Conservation (phyloP, 1,140 invertebrate species). For the Nomia melanderi region DNA sequence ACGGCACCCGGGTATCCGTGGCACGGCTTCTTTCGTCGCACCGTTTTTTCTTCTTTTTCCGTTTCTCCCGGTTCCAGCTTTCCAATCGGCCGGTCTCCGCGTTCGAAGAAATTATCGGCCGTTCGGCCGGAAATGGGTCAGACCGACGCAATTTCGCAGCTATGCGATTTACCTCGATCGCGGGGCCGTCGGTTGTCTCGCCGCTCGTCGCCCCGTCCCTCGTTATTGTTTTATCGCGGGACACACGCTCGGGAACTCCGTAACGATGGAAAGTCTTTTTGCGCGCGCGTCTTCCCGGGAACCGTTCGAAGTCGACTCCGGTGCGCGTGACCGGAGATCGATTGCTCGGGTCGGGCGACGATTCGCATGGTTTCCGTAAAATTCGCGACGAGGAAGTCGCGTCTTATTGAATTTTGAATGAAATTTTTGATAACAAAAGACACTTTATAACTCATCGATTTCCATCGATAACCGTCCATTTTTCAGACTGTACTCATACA, state of each 20-base stretch:
- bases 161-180: slow-evolving; percentile 29
- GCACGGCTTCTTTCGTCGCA: slow-evolving; percentile 23
- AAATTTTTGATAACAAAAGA: no score
- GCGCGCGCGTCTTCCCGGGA: no score
- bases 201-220: slow-evolving; percentile 7
- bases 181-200: no score
- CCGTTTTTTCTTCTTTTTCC: slow-evolving; percentile 15
- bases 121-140: slow-evolving; percentile 26
- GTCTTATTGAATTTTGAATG: no score
- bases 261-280: slow-evolving; percentile 3
- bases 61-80: background rate
- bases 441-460: no score
- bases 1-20: slow-evolving; percentile 11
- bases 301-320: no score
- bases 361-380: no score
- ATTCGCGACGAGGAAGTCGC: no score
- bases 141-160: slow-evolving; percentile 37
- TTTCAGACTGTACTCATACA: no score
- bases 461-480: no score
- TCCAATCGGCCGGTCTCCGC: slow-evolving; percentile 2
- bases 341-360: no score
- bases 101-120: slow-evolving; percentile 20
- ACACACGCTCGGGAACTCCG: background rate
- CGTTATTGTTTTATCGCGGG: slow-evolving; percentile 26
- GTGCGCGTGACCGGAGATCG: no score